These are phyloP conservation scores for Macropodus opercularis DNA, from an alignment of 2,797 vertebrate species.

Conservation along the genomic window DNA sequence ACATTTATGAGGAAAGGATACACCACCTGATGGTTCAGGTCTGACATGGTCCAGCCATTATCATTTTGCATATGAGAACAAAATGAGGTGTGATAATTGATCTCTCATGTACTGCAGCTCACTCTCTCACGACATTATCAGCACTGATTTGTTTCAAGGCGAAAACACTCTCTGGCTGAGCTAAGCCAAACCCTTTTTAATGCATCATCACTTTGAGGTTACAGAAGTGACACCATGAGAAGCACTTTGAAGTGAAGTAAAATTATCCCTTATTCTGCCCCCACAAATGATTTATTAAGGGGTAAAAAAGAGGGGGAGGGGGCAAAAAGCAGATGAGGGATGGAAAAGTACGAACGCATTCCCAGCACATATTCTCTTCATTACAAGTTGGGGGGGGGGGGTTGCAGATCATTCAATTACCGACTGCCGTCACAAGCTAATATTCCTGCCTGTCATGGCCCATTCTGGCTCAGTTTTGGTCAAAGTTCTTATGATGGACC, in stretches of 20 bases:
- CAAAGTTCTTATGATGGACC: slow-evolving; percentile 85
- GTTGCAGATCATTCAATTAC: slow-evolving; percentile 86
- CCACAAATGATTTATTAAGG: slow-evolving; percentile 81
- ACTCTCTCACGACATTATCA: slow-evolving; percentile 78
- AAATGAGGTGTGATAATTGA: slow-evolving; percentile 85
- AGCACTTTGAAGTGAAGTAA: slow-evolving; percentile 83
- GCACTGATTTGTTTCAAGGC: slow-evolving; percentile 70
- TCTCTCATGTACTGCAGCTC: slow-evolving; percentile 78
- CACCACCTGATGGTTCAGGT: slow-evolving; percentile 75
- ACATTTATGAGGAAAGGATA: slow-evolving; percentile 77
- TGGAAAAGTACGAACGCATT: slow-evolving; percentile 84
- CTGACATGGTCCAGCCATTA: slow-evolving; percentile 81
- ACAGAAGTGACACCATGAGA: slow-evolving; percentile 79
- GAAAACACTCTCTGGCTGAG: slow-evolving; percentile 62
- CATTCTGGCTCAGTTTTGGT: slow-evolving; percentile 85
- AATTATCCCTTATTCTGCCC: slow-evolving; percentile 77
- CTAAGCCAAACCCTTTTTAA: slow-evolving; percentile 65
- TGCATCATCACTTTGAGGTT: slow-evolving; percentile 81
- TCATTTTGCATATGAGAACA: slow-evolving; percentile 81
- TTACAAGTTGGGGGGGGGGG: slow-evolving; percentile 72
- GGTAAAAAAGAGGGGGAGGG: slow-evolving; percentile 45
- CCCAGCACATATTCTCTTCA: slow-evolving; percentile 89
- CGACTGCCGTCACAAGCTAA: slow-evolving; percentile 84
- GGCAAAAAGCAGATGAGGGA: slow-evolving; percentile 69
- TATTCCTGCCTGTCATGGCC: slow-evolving; percentile 89